Evolutionary conservation across 1,140 invertebrate genomes (phyloP).

Genomic region (Drosophila orosa): DNA sequence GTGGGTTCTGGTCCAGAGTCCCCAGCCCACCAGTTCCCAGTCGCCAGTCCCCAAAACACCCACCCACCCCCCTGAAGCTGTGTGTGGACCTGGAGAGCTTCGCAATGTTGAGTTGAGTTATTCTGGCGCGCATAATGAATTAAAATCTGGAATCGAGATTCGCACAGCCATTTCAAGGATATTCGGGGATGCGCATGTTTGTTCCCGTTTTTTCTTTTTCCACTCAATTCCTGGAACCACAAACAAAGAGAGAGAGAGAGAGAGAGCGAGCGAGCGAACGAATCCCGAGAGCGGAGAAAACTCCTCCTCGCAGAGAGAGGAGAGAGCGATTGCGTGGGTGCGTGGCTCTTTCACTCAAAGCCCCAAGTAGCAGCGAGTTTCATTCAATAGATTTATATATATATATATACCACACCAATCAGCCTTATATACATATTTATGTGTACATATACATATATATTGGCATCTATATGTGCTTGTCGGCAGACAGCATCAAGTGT

Average conservation of each 20-base stretch:
- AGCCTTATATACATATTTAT: constrained; percentile 6
- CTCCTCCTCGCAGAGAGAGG: constrained; percentile 4
- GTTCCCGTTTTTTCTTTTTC: constrained; percentile 72
- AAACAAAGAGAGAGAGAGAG: neutral
- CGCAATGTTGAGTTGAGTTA: constrained; percentile 58
- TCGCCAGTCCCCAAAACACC: constrained; percentile 3
- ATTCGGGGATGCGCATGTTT: constrained; percentile 80
- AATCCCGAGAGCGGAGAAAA: constrained; percentile 1
- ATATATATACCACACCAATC: constrained; percentile 17
- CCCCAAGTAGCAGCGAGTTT: constrained; percentile 59
- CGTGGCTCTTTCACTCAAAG: constrained; percentile 75
- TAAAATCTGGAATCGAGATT: constrained; percentile 71
- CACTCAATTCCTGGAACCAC: constrained; percentile 71
- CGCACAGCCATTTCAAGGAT: constrained; percentile 69
- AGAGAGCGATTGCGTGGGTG: constrained; percentile 27
- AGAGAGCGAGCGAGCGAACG: neutral
- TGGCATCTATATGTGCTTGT: constrained; percentile 18
- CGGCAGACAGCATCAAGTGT: constrained; percentile 62
- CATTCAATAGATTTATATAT: constrained; percentile 69
- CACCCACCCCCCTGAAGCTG: constrained; percentile 6
- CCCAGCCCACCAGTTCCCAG: neutral
- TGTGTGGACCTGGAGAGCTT: constrained; percentile 4
- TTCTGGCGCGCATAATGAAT: constrained; percentile 71
- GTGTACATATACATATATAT: neutral
- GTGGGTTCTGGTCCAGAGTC: constrained; percentile 24